These are phyloP conservation scores for Coelogynopora nodosa DNA, from an alignment of 2,888 invertebrate species.

Conservation along the genomic window DNA sequence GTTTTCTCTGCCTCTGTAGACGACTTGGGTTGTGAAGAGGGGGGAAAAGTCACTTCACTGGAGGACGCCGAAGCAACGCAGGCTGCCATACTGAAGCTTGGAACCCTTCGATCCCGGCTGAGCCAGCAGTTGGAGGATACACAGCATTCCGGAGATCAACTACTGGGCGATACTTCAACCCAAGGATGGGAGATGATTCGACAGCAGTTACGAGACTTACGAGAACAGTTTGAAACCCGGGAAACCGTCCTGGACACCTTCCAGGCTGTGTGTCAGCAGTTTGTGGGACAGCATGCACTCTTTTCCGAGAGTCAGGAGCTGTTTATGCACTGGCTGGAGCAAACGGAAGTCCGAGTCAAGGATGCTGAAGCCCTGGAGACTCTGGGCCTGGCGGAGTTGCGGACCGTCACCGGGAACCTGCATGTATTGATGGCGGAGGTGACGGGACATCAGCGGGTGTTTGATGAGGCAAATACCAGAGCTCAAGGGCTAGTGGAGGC, in stretches of 20 bases:
- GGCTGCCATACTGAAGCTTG: neutral
- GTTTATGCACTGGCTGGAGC: neutral
- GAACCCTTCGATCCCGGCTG: neutral
- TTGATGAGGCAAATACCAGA: neutral
- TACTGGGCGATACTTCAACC: neutral
- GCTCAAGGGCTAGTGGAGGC: neutral
- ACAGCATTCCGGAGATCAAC: neutral
- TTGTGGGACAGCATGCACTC: neutral
- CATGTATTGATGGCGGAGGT: neutral
- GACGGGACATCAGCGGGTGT: constrained; percentile 2
- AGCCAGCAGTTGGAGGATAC: neutral
- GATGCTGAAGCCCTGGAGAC: neutral
- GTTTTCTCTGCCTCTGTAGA: neutral
- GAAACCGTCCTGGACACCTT: neutral
- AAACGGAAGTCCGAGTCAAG: neutral
- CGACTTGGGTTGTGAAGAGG: neutral
- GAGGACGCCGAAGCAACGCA: neutral
- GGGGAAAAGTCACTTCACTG: neutral
- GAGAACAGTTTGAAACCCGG: neutral
- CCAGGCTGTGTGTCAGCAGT: neutral
- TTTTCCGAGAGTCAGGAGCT: neutral
- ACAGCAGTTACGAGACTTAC: neutral
- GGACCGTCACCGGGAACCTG: neutral
- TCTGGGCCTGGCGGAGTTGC: neutral
- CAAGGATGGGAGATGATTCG: neutral